Conservation (phyloP, 2,797 vertebrate species). For the Danio tinwini region DNA sequence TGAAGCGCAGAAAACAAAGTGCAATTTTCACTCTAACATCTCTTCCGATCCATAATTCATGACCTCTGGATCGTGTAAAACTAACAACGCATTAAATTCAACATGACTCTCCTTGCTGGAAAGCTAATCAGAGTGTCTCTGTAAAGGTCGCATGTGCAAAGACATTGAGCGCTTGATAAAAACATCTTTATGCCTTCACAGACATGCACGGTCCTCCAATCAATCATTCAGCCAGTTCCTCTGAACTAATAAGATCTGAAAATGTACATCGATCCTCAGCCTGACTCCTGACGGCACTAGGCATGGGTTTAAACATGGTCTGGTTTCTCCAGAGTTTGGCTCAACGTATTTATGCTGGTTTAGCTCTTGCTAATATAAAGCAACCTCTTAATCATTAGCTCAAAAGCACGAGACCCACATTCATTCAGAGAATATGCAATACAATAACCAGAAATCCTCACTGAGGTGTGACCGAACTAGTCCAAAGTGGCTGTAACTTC, state of each 20-base stretch:
- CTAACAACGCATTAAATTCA: not conserved
- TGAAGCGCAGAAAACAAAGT: constrained; percentile 4
- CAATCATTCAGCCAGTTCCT: not conserved
- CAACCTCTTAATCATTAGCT: not conserved
- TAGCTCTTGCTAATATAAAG: no score
- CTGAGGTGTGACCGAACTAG: constrained; percentile 73
- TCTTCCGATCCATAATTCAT: not conserved
- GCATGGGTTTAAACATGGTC: not conserved
- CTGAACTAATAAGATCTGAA: not conserved
- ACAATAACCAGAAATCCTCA: constrained; percentile 57
- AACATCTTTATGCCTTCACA: constrained; percentile 70
- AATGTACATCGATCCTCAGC: not conserved
- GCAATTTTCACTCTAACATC: constrained; percentile 21
- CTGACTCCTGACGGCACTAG: not conserved
- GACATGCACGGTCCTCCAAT: not conserved
- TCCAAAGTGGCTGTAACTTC: constrained; percentile 72
- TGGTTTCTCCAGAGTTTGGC: constrained; percentile 17
- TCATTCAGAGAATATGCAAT: constrained; percentile 5
- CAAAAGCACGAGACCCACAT: constrained; percentile 4
- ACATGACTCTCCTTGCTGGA: not conserved
- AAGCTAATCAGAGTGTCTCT: not conserved
- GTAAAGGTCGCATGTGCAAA: constrained; percentile 53
- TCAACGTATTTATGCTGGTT: not conserved
- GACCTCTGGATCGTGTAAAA: not conserved
- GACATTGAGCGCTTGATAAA: constrained; percentile 74